Conservation (phyloP, 2,113 vertebrate species). For the Okapia johnstoni region DNA sequence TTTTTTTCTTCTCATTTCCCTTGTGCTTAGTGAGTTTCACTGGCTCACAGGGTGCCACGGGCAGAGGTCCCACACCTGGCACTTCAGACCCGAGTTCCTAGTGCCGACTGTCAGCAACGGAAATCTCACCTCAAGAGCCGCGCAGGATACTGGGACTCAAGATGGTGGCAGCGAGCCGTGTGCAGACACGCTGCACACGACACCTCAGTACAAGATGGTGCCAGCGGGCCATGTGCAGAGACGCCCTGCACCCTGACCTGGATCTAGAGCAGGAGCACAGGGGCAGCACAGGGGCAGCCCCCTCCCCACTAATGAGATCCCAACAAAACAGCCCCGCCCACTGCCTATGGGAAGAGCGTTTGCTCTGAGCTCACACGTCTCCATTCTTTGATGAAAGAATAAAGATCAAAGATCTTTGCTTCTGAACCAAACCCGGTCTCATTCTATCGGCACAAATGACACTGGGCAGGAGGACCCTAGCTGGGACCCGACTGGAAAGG, state of each 20-base stretch:
- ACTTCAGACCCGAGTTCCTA: background rate
- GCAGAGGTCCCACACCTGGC: background rate
- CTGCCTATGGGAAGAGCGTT: accelerated
- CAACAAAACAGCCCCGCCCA: background rate
- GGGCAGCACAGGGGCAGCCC: background rate
- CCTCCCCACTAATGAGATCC: background rate
- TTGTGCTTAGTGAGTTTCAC: background rate
- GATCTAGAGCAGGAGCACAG: background rate
- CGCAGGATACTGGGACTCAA: background rate
- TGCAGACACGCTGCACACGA: background rate
- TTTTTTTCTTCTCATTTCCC: background rate
- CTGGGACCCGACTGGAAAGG: background rate
- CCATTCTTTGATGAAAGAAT: background rate
- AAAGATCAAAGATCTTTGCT: background rate
- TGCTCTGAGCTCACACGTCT: accelerated
- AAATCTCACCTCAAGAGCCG: background rate
- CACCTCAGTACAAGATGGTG: too few species aligned
- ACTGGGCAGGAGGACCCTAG: background rate
- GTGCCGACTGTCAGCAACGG: accelerated
- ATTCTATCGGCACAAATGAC: background rate
- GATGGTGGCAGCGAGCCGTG: background rate
- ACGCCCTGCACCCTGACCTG: background rate
- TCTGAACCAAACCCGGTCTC: background rate
- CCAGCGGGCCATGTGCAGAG: background rate
- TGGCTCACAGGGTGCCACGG: background rate